Percentiles rank a stretch among this genome's conserved stretches.
Conservation (phyloP, 2,797 vertebrate genomes). For the Danio aesculapii region DNA sequence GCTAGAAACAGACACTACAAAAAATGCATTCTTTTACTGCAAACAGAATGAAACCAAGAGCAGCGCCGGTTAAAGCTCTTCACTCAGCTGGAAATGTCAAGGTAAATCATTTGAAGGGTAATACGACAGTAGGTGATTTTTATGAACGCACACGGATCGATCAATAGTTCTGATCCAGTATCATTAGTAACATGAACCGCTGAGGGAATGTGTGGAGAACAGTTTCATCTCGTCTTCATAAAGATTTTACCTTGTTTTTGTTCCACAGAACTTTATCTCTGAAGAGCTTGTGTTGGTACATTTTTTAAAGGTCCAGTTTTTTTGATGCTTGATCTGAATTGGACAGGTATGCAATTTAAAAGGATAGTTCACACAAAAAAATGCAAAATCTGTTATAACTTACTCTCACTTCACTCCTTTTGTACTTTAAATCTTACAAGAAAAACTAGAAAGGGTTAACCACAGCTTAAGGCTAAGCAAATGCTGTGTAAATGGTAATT, state of each 20-base stretch:
- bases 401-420: too few species aligned
- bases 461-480: too few species aligned
- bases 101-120: neutral
- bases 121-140: neutral
- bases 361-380: too few species aligned
- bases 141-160: neutral
- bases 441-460: too few species aligned
- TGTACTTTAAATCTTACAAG: too few species aligned
- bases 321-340: neutral
- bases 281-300: neutral
- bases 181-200: neutral
- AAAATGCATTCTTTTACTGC: conserved; percentile 43
- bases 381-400: too few species aligned
- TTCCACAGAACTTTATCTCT: neutral
- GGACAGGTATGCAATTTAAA: too few species aligned
- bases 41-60: neutral
- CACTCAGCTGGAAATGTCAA: neutral
- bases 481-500: too few species aligned
- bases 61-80: neutral
- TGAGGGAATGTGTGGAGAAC: neutral
- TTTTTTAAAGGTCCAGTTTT: neutral
- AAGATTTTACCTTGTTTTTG: neutral
- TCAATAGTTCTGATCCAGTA: neutral
- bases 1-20: conserved; percentile 59
- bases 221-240: neutral